Percentiles rank a stretch among this genome's conserved stretches.
These are phyloP conservation scores for Zelostemma sp. DNA, from an alignment of 1,140 invertebrate species.

Conservation along the genomic window DNA sequence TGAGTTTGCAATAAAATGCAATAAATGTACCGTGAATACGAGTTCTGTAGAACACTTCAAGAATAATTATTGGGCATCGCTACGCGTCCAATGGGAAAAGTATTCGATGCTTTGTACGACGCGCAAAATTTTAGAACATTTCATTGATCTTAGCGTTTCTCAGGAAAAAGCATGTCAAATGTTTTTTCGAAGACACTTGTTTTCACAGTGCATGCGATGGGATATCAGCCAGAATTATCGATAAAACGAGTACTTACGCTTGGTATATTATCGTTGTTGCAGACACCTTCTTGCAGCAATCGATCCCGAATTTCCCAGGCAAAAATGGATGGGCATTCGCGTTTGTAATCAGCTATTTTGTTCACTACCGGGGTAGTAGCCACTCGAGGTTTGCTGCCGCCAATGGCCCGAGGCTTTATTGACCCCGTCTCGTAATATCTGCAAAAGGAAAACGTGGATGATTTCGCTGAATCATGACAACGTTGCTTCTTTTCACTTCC, in stretches of 20 bases:
- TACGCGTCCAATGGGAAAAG: too few relatives aligned
- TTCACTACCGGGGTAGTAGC: slow-evolving; percentile 94
- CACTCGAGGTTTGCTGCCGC: slow-evolving; percentile 95
- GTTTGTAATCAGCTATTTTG: slow-evolving; percentile 96
- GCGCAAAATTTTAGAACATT: too few relatives aligned
- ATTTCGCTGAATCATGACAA: too few relatives aligned
- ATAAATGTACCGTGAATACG: too few relatives aligned
- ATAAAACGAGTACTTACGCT: slow-evolving; percentile 86
- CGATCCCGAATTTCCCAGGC: slow-evolving; percentile 98
- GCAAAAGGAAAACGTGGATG: slow-evolving; percentile 43
- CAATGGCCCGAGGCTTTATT: slow-evolving; percentile 94
- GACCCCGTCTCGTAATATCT: slow-evolving; percentile 99
- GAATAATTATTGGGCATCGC: too few relatives aligned
- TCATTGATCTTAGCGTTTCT: not conserved
- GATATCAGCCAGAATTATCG: not conserved
- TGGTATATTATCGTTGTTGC: slow-evolving; percentile 99
- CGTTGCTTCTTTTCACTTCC: too few relatives aligned
- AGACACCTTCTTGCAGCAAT: slow-evolving; percentile 95
- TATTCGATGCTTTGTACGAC: too few relatives aligned
- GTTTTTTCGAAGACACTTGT: not conserved
- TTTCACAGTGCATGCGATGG: not conserved
- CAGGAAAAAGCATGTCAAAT: too few relatives aligned
- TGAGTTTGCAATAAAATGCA: too few relatives aligned
- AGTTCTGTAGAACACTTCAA: too few relatives aligned
- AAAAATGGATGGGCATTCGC: slow-evolving; percentile 97